These are phyloP conservation scores for Cataglyphis hispanica DNA, from an alignment of 1,140 invertebrate genomes.

Conservation along the genomic window DNA sequence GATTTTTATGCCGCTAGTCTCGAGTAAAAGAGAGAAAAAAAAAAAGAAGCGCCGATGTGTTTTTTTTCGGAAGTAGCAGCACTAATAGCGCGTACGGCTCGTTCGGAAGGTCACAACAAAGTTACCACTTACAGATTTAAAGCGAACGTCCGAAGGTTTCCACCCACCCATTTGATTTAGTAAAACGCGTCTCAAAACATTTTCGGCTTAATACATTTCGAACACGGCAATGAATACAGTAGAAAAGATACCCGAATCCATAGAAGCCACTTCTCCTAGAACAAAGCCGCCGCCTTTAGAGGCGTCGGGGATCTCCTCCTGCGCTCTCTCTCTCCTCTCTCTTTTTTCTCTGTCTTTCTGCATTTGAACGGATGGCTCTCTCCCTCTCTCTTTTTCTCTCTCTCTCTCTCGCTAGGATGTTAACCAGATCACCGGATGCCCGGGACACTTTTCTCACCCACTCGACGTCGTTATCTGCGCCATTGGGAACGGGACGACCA, in stretches of 20 bases:
- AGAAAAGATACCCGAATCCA: conserved; percentile 14
- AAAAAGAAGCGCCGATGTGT: background rate
- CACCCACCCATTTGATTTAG: conserved; percentile 73
- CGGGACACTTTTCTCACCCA: conserved; percentile 81
- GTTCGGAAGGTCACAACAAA: conserved; percentile 25
- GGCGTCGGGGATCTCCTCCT: background rate
- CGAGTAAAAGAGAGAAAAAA: background rate
- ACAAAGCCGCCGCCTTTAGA: conserved; percentile 77
- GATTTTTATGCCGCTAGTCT: background rate
- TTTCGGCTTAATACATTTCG: conserved; percentile 75
- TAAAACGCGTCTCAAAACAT: conserved; percentile 74
- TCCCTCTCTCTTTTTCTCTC: conserved; percentile 37
- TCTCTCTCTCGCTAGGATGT: conserved; percentile 70
- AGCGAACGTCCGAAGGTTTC: background rate
- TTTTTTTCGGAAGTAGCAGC: conserved; percentile 42
- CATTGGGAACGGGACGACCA: conserved; percentile 17
- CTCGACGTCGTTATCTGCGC: conserved; percentile 72
- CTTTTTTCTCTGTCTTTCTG: conserved; percentile 18
- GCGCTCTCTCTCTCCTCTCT: conserved; percentile 49
- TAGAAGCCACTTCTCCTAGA: conserved; percentile 57
- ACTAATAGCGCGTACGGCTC: conserved; percentile 43
- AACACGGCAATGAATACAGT: conserved; percentile 25
- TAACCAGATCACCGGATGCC: conserved; percentile 86
- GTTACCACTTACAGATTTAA: conserved; percentile 43
- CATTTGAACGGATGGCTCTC: conserved; percentile 42